phyloP scores from a whole-genome alignment of 2,888 invertebrate genomes.

The Argynnis bischoffii region DNA sequence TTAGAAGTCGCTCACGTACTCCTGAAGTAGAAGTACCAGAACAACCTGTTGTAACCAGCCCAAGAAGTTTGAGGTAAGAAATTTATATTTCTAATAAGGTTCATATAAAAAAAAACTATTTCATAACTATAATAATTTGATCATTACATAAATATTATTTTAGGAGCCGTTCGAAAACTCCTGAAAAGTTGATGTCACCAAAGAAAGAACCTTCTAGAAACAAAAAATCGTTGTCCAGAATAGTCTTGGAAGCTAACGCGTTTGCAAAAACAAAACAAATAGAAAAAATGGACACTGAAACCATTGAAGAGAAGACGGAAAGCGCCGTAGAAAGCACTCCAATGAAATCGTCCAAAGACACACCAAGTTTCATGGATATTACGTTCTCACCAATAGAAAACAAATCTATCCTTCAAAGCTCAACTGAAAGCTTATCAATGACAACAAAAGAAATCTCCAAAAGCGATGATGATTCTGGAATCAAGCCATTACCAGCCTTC shows the following conservation, averaged over 20 bases:
- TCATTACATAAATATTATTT: constrained; percentile 3
- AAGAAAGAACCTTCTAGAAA: constrained; percentile 57
- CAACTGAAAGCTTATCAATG: constrained; percentile 57
- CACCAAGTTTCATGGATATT: constrained; percentile 62
- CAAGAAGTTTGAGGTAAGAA: constrained; percentile 49
- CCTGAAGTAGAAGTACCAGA: constrained; percentile 61
- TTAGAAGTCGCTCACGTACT: constrained; percentile 64
- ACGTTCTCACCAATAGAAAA: constrained; percentile 72
- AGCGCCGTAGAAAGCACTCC: constrained; percentile 66
- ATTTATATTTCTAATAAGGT: not conserved
- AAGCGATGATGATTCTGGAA: constrained; percentile 43
- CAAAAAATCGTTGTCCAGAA: constrained; percentile 68
- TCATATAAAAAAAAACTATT: too few species aligned
- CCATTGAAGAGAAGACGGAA: constrained; percentile 49
- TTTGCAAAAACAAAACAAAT: constrained; percentile 65
- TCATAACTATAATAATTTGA: not conserved
- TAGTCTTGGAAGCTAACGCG: constrained; percentile 72
- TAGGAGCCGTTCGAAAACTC: constrained; percentile 73
- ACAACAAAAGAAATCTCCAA: constrained; percentile 49
- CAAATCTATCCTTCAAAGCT: constrained; percentile 68
- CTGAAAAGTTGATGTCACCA: constrained; percentile 69
- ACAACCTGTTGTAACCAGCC: constrained; percentile 47
- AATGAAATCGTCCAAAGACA: constrained; percentile 60
- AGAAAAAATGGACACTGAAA: constrained; percentile 53
- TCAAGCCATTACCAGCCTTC: constrained; percentile 58